Evolutionary conservation across 2,888 invertebrate genomes (phyloP).

Genomic region (Apotomis capreana): DNA sequence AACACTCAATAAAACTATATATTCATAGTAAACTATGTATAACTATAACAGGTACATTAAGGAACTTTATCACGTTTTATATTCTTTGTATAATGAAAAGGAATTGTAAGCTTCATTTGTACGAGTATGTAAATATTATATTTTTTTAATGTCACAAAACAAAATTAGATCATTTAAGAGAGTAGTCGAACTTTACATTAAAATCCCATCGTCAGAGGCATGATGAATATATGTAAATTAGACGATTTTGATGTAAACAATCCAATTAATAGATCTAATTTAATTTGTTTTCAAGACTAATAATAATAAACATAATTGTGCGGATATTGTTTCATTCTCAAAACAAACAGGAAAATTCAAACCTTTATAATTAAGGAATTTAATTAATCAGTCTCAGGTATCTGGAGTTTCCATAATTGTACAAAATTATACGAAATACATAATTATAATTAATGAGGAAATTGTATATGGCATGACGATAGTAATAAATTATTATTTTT

Average conservation of each 20-base stretch:
- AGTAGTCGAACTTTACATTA: too few relatives aligned
- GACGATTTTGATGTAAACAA: not conserved
- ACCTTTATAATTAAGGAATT: not conserved
- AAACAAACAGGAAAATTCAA: not conserved
- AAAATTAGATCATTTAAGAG: too few relatives aligned
- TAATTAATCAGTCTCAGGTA: not conserved
- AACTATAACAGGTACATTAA: too few relatives aligned
- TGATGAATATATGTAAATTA: not conserved
- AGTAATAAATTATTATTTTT: not conserved
- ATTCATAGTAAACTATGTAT: too few relatives aligned
- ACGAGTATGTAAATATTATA: too few relatives aligned
- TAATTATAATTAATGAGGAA: not conserved
- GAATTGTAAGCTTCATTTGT: too few relatives aligned
- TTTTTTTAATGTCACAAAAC: too few relatives aligned
- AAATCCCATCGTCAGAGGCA: too few relatives aligned
- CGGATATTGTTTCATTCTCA: not conserved
- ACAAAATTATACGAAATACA: not conserved
- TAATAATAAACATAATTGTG: not conserved
- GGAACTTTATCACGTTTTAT: too few relatives aligned
- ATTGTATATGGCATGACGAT: not conserved
- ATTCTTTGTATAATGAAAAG: too few relatives aligned
- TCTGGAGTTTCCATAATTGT: not conserved
- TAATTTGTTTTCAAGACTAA: not conserved
- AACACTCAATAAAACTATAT: slow-evolving; percentile 4
- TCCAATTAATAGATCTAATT: not conserved